phyloP scores from a whole-genome alignment of 2,888 invertebrate species.

The Leptura quadrifasciata region DNA sequence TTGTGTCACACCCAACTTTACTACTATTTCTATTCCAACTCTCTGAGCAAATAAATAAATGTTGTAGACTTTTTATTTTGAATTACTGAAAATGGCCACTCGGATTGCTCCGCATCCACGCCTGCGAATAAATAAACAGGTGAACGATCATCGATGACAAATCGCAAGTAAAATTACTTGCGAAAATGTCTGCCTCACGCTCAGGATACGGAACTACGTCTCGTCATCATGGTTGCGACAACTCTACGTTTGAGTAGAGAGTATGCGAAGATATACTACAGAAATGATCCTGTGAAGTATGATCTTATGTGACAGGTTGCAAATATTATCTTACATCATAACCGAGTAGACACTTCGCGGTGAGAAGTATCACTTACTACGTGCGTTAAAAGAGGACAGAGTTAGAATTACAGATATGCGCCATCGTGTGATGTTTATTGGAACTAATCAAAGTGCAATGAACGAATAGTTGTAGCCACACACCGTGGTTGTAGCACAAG shows the following conservation, averaged over 20 bases:
- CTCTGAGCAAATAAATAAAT: too few relatives aligned
- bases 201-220: conserved; percentile 75
- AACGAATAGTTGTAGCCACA: too few relatives aligned
- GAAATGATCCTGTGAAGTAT: conserved; percentile 82
- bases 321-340: too few relatives aligned
- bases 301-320: conserved; percentile 61
- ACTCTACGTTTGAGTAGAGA: conserved; percentile 75
- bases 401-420: not conserved
- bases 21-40: too few relatives aligned
- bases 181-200: conserved; percentile 73
- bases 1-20: too few relatives aligned
- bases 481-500: too few relatives aligned
- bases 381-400: not conserved
- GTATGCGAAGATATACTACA: conserved; percentile 79
- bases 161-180: conserved; percentile 46
- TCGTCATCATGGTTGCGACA: conserved; percentile 78
- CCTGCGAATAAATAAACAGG: conserved; percentile 47
- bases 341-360: too few relatives aligned
- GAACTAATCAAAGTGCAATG: not conserved
- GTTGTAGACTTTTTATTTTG: too few relatives aligned
- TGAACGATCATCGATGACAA: conserved; percentile 70
- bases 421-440: not conserved
- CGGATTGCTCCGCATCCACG: conserved; percentile 65
- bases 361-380: not conserved
- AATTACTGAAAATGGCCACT: conserved; percentile 60